Conservation (phyloP, 2,113 vertebrate genomes). For the Hypomesus transpacificus region DNA sequence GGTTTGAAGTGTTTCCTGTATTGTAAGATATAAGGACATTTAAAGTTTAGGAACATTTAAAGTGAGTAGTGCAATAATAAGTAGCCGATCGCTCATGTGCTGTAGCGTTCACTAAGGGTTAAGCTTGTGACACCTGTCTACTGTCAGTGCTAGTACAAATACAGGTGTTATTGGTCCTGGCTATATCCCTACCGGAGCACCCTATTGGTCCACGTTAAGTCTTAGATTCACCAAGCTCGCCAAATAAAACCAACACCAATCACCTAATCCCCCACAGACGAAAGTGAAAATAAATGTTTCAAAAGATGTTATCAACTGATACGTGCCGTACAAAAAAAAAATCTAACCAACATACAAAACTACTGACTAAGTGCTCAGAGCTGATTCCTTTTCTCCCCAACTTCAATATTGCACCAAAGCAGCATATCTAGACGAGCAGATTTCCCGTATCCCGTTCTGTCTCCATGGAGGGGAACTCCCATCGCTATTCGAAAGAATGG, state of each 20-base stretch:
- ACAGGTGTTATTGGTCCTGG: no score
- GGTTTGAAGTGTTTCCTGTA: conserved; percentile 31
- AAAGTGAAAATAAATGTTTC: no score
- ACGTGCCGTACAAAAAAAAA: no score
- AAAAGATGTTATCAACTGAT: no score
- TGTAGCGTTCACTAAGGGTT: conserved; percentile 31
- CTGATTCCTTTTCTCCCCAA: conserved; percentile 32
- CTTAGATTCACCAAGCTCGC: no score
- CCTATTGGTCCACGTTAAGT: no score
- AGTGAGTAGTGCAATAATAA: conserved; percentile 70
- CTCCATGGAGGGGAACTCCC: conserved; percentile 4
- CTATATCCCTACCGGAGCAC: no score
- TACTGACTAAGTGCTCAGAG: conserved; percentile 25
- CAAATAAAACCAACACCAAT: no score
- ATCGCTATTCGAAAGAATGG: background rate
- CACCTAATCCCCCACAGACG: no score
- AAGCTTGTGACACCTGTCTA: conserved; percentile 13
- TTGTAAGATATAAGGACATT: conserved; percentile 33
- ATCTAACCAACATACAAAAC: no score
- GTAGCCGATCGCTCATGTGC: conserved; percentile 36
- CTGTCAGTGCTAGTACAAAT: no score
- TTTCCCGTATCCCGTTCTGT: conserved; percentile 22
- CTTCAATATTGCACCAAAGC: conserved; percentile 59
- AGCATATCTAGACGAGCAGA: conserved; percentile 55
- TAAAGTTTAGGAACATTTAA: conserved; percentile 66